phyloP scores from a whole-genome alignment of 2,888 invertebrate genomes.

The Noctuana brunneofusca region DNA sequence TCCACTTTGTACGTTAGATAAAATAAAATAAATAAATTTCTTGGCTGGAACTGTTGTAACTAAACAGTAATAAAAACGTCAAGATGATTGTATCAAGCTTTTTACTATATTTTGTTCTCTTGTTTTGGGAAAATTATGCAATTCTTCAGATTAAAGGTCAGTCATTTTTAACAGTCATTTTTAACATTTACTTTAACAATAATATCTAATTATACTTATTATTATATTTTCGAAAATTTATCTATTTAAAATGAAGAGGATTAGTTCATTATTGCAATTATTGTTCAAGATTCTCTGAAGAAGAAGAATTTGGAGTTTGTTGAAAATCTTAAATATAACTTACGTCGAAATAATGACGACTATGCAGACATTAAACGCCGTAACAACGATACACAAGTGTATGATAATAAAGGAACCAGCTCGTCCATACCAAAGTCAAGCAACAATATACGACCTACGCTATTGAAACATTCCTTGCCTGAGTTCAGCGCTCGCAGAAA shows the following conservation, averaged over 20 bases:
- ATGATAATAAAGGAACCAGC: neutral
- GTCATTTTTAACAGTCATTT: too few species aligned
- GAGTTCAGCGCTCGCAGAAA: neutral
- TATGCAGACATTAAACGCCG: slow-evolving; percentile 43
- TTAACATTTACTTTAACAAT: too few species aligned
- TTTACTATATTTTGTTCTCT: slow-evolving; percentile 1
- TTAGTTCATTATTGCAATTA: neutral
- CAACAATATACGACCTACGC: too few species aligned
- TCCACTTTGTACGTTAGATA: too few species aligned
- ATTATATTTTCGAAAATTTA: too few species aligned
- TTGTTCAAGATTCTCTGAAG: slow-evolving; percentile 20
- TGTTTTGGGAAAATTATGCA: slow-evolving; percentile 6
- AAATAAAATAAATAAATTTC: neutral
- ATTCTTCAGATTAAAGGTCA: slow-evolving; percentile 12
- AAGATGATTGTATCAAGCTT: neutral
- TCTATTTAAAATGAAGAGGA: neutral
- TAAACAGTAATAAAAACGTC: neutral
- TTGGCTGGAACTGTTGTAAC: neutral
- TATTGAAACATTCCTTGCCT: too few species aligned
- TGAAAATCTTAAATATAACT: slow-evolving; percentile 47
- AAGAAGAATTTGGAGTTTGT: slow-evolving; percentile 41
- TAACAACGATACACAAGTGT: too few species aligned
- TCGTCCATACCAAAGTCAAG: neutral
- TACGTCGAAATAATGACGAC: slow-evolving; percentile 59
- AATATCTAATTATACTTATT: too few species aligned